Evolutionary conservation across 2,888 invertebrate genomes (phyloP), one percentile per base, ranked within the genome.

Genomic region (Neocrepidodera transversa): DNA sequence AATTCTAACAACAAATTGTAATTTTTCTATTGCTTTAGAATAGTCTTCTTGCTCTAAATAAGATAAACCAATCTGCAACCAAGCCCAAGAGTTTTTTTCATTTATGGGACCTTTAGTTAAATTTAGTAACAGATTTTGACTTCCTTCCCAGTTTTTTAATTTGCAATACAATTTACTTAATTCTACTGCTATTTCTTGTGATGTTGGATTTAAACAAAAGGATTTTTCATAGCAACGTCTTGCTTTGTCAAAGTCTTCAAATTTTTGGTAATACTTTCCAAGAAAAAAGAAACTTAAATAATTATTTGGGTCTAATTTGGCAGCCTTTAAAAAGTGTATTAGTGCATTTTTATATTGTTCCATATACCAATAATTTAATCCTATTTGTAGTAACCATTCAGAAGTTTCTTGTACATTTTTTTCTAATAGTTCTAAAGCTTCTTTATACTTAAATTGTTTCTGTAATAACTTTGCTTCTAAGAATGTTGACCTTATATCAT

Each of bases 201-300:
- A 87, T 56, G 81, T 79, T 8, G 85, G 83, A 80, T 92, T 89
- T 1, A 95, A 82, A 72, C 86, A 87, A 65, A 91, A 85, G 36
- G 93, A 89, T 78, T 92, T 93, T 79, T 93, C 90, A 77, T 89
- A 94, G 78, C 94, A 95, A 74, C 90, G 89, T 65, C 86, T 85
- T 0, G 94, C 89, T 70, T 92, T 89, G 48, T 84, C 82, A n/a
- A 85, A 75, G 74, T 94, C 90, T 50, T 84, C 84, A 32, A 82
- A 79, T 47, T 84, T 76, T 60, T 83, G 80, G 78, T 94, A 95
- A 75, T 87, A 89, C 70, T 86, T 83, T 1, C 94, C 95, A 62
- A 95, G 81, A 75, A 88, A 86, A 26, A 89, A 79, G 76, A 93
- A 93, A 66, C 89, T 88, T 49, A 86, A 82, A 68, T 87, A 86